These are phyloP conservation scores for Dendropsophus ebraccatus DNA, from an alignment of 2,113 vertebrate genomes.

Conservation along the genomic window DNA sequence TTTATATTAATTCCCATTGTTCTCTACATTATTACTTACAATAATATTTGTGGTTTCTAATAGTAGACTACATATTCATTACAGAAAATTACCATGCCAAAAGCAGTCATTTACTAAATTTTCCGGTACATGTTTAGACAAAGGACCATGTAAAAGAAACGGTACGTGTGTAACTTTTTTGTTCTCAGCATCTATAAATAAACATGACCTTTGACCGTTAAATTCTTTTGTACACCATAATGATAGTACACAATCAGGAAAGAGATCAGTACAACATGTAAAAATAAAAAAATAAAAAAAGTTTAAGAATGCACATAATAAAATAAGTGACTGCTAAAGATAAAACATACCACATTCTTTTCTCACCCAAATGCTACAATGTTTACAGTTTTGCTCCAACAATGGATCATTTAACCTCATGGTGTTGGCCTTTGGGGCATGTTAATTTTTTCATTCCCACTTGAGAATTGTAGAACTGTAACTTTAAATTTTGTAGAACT, in stretches of 20 bases:
- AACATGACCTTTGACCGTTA: slow-evolving; percentile 19
- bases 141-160: not conserved
- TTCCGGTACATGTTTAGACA: not conserved
- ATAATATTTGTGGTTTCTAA: slow-evolving; percentile 32
- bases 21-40: slow-evolving; percentile 44
- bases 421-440: no score
- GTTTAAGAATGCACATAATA: not conserved
- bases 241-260: not conserved
- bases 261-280: not conserved
- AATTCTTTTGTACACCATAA: not conserved
- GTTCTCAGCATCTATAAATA: not conserved
- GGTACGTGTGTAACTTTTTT: not conserved
- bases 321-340: not conserved
- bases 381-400: no score
- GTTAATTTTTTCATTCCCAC: no score
- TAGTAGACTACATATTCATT: slow-evolving; percentile 7
- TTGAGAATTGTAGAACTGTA: no score
- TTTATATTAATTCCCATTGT: slow-evolving; percentile 10
- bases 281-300: not conserved
- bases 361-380: not conserved
- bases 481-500: no score
- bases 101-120: slow-evolving; percentile 29
- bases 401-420: no score
- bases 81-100: slow-evolving; percentile 7
- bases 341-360: no score